Conservation (phyloP, 2,888 invertebrate species). For the Teleogryllus oceanicus region DNA sequence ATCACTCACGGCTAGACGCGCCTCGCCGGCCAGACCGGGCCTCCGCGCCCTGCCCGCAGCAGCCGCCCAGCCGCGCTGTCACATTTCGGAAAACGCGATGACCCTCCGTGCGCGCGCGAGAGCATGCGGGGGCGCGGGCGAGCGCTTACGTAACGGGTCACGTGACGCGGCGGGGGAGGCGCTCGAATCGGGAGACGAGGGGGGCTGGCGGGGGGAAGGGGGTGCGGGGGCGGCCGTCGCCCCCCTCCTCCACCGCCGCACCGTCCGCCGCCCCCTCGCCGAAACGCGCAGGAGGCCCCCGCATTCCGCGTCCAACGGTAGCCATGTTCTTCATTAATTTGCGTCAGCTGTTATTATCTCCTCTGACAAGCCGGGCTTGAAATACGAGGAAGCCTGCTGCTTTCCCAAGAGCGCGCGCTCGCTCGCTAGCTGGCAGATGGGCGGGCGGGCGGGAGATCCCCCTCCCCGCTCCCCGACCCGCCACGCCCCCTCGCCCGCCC, state of each 20-base stretch:
- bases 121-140: background rate
- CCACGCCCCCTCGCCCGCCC: background rate
- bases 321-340: constrained; percentile 18
- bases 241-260: background rate
- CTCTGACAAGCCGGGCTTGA: constrained; percentile 7
- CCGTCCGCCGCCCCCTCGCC: background rate
- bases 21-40: background rate
- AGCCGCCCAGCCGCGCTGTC: background rate
- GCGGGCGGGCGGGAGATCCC: background rate
- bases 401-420: background rate
- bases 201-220: background rate
- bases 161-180: background rate
- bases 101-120: background rate
- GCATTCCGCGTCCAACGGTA: constrained; percentile 18
- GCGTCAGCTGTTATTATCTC: constrained; percentile 18
- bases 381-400: constrained; percentile 18
- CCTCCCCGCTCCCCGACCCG: background rate
- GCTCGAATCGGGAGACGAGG: background rate
- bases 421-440: background rate
- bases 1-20: background rate
- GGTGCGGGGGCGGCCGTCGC: background rate
- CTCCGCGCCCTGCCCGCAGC: background rate
- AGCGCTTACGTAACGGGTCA: constrained; percentile 3
- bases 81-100: background rate
- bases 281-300: background rate